Evolutionary conservation across 2,113 vertebrate species (phyloP), one percentile per base, ranked within the genome.

Genomic region (Bufo bufo): DNA sequence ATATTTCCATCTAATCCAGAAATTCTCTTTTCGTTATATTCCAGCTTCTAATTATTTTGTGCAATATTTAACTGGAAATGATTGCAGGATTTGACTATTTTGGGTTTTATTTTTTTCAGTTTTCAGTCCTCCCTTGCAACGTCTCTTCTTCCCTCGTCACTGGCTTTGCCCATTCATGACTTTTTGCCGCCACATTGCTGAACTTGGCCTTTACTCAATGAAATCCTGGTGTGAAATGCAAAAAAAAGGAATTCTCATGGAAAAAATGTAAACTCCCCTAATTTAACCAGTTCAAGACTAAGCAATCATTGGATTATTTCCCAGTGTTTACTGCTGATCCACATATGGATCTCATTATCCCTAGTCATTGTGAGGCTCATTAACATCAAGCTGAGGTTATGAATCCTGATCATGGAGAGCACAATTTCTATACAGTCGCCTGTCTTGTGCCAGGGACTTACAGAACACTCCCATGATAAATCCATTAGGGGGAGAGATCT

Each of bases 161-260:
- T 69, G 50, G 9, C 16, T 77, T 54, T 69, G 4, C 56, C 65
- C 78, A 74, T 87, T 87, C 78, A 74, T 56, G 78, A 82, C 81
- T 50, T 66, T 79, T 54, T 47, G 33, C 50, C 8, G 49, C 77
- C 14, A 49, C 71, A 74, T 74, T 75, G 72, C 77, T 80, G 59
- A 75, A 61, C 66, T 82, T 82, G 79, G 86, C 78, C 52, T 7
- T 19, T 14, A 49, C 66, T 74, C 86, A 82, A 61, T 82, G 78
- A 87, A 82, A 72, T 58, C 77, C 33, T 69, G 78, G 77, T 87
- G 86, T 72, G 78, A 87, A 86, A 61, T 71, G 33, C 43, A 49
- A 58, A 59, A 72, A 71, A 74, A 23, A 11, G 43, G 63, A 87
- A 69, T 87, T 87, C 78, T 87, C 79, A 87, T 74, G 65, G 78